Percentiles rank a stretch among this genome's conserved stretches.
phyloP scores from a whole-genome alignment of 2,113 vertebrate genomes.

The Semicossyphus pulcher region DNA sequence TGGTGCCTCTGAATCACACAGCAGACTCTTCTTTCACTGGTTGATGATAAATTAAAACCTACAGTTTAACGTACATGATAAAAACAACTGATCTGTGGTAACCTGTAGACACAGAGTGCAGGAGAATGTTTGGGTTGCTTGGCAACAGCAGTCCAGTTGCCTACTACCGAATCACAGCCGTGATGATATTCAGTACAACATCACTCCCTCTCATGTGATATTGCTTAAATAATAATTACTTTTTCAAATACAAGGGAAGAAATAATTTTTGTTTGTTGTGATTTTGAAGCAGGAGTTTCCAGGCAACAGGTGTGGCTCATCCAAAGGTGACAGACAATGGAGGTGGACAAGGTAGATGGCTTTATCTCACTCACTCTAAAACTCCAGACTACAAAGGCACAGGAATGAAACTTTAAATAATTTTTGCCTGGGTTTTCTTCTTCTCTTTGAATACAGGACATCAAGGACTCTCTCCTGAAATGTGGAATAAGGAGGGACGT shows the following conservation, averaged over 20 bases:
- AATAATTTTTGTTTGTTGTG: conserved; percentile 23
- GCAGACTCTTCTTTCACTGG: too few relatives aligned
- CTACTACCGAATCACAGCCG: too few relatives aligned
- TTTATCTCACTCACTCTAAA: not conserved
- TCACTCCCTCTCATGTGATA: too few relatives aligned
- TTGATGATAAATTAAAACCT: too few relatives aligned
- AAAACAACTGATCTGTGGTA: too few relatives aligned
- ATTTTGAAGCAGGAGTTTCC: conserved; percentile 27
- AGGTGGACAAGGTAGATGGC: conserved; percentile 9
- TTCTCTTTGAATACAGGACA: conserved; percentile 12
- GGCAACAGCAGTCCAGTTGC: too few relatives aligned
- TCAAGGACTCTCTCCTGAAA: not conserved
- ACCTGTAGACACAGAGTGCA: too few relatives aligned
- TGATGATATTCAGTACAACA: too few relatives aligned
- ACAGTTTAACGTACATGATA: too few relatives aligned
- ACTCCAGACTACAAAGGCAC: not conserved
- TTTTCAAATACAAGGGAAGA: not conserved
- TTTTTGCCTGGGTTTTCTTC: not conserved
- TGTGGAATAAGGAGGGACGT: conserved; percentile 25
- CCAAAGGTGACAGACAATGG: conserved; percentile 23
- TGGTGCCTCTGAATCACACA: too few relatives aligned
- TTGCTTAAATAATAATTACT: too few relatives aligned
- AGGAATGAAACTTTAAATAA: not conserved
- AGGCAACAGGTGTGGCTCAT: conserved; percentile 35
- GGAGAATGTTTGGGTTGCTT: too few relatives aligned